Conservation (phyloP, 2,797 vertebrate genomes). For the Vipera latastei region DNA sequence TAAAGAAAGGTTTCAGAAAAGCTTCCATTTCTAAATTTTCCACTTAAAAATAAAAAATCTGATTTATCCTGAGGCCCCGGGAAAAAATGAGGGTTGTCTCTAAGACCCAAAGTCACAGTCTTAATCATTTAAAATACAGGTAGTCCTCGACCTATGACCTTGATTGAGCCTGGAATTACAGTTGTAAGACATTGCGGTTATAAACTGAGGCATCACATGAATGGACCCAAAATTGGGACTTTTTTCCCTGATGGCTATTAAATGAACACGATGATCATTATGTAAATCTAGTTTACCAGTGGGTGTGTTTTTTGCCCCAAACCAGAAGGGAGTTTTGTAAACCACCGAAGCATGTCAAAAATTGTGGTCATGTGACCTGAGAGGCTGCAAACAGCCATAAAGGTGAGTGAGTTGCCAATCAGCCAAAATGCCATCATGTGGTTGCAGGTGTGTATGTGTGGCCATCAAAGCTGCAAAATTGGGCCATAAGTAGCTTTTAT, state of each 20-base stretch:
- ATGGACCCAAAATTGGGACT: background rate
- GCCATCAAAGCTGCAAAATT: background rate
- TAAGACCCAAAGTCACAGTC: background rate
- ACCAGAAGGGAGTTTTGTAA: background rate
- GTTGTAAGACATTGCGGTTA: background rate
- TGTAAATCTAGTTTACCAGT: background rate
- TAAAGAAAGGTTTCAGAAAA: background rate
- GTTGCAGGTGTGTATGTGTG: background rate
- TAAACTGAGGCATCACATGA: background rate
- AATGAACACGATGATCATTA: background rate
- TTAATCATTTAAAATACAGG: background rate
- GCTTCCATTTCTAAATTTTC: background rate
- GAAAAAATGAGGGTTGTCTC: background rate
- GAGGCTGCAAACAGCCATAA: background rate
- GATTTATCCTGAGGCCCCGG: background rate
- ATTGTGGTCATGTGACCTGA: background rate
- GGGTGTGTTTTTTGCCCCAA: background rate
- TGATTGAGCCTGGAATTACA: background rate
- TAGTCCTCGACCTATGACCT: background rate
- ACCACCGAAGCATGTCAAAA: background rate
- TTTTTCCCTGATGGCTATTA: background rate
- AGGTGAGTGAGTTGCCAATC: background rate
- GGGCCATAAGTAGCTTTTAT: too few species aligned
- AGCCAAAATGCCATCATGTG: background rate
- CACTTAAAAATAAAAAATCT: background rate